Percentiles rank a stretch among this genome's conserved stretches.
Conservation (phyloP, 2,888 invertebrate genomes). For the Cephus pygmeus region DNA sequence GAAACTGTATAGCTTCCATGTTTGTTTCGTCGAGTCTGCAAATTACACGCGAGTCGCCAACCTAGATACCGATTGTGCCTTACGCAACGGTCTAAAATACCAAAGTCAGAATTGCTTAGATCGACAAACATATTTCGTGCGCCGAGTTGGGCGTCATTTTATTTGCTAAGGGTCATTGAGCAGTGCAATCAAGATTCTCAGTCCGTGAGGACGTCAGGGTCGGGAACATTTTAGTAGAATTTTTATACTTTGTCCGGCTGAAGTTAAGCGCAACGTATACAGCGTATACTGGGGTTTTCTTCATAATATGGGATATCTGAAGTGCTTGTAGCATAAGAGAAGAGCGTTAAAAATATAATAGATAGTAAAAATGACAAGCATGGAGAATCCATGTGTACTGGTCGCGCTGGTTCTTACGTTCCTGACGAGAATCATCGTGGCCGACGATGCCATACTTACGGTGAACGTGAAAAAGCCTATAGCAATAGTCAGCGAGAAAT, state of each 20-base stretch:
- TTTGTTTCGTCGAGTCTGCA: background rate
- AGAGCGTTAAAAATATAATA: background rate
- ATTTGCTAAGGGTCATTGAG: background rate
- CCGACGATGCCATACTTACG: constrained; percentile 69
- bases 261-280: constrained; percentile 14
- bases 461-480: constrained; percentile 73
- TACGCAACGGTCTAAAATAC: background rate
- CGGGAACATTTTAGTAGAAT: background rate
- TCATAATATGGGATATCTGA: background rate
- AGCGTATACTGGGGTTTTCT: constrained; percentile 20
- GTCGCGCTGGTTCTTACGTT: background rate
- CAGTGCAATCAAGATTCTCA: background rate
- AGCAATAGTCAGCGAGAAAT: constrained; percentile 76
- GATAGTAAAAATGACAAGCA: background rate
- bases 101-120: constrained; percentile 1
- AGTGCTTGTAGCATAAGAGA: background rate
- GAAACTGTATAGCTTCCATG: background rate
- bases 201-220: background rate
- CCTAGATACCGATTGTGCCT: constrained; percentile 3
- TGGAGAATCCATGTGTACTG: background rate
- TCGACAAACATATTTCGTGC: background rate
- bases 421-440: constrained; percentile 19
- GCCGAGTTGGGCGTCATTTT: background rate
- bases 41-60: background rate
- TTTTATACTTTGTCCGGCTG: background rate